Base-by-base conservation (phyloP, 2,797 vertebrate species). In the Xenops minutus region DNA sequence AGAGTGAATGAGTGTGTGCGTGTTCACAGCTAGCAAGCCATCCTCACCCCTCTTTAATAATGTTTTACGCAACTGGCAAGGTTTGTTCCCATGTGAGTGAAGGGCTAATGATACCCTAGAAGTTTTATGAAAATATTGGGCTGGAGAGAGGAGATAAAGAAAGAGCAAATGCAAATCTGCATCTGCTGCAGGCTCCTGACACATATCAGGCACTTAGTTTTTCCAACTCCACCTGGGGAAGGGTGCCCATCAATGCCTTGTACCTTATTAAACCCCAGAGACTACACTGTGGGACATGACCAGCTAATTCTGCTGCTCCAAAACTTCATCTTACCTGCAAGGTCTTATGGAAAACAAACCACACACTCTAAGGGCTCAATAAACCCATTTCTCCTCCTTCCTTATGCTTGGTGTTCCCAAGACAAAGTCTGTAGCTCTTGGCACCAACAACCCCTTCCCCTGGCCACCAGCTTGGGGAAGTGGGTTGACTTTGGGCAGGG, bases 361-460 rank as follows among this genome's bases (percentile, higher is more conserved):
- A 1, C 16, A 7, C 2, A 3, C 4, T 21, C 7, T 41, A 72
- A 74, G 37, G 51, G 34, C 51, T 18, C 26, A 1, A 17, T 29
- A 59, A 73, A 62, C 14, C 23, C 9, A 3, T 36, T 92, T 74
- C 27, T 72, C 14, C 46, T 74, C 48, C 27, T 77, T 81, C 30
- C 18, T 26, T 3, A 0, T 18, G 12, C 54, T 34, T 32, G 18
- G 11, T 54, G 27, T 29, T 69, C 29, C 21, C 22, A 32, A 46
- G 32, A 64, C 1, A 6, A 79, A 77, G 23, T 5, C 3, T 20
- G 34, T 21, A 68, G n/a, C 44, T 49, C 46, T 39, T 48, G 82
- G 29, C 51, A 63, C 19, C 9, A 10, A 9, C 8, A 26, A 9
- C 3, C 16, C 12, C 19, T 49, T 69, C 5, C 29, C 29, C 32